These are phyloP conservation scores for Zygogramma bicolorata DNA, from an alignment of 2,888 invertebrate genomes.

Conservation along the genomic window DNA sequence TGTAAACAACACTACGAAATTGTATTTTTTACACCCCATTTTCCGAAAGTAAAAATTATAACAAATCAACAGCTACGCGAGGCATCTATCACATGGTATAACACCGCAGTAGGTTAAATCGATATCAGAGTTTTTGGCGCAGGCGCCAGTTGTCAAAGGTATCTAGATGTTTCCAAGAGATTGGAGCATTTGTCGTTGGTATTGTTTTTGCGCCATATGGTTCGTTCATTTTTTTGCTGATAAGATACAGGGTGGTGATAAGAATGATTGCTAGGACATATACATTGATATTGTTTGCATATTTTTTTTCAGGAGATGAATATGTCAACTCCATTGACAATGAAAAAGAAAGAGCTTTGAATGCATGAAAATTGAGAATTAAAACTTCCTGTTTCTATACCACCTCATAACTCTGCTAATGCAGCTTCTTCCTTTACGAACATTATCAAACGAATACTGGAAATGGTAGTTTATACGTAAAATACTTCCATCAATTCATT, in stretches of 20 bases:
- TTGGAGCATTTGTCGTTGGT: not conserved
- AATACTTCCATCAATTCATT: too few species aligned
- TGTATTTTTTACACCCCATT: conserved; percentile 47
- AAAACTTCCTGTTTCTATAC: too few species aligned
- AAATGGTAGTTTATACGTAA: too few species aligned
- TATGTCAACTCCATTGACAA: too few species aligned
- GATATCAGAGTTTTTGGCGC: conserved; percentile 28
- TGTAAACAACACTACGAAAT: conserved; percentile 46
- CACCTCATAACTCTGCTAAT: too few species aligned
- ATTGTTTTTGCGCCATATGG: not conserved
- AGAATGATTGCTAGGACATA: too few species aligned
- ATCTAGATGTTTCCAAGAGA: not conserved
- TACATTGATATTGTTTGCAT: too few species aligned
- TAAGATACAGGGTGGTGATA: not conserved
- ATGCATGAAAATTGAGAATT: too few species aligned
- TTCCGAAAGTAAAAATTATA: conserved; percentile 23
- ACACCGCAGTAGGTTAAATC: conserved; percentile 34
- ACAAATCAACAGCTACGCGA: conserved; percentile 14
- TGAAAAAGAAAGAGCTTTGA: too few species aligned
- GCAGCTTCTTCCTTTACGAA: too few species aligned
- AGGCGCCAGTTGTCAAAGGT: conserved; percentile 19
- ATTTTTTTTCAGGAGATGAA: too few species aligned
- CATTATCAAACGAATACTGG: too few species aligned
- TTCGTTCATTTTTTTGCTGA: not conserved
- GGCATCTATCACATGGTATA: not conserved